Evolutionary conservation across 2,888 invertebrate species (phyloP), one percentile per base, ranked within the genome.

Genomic region (Notodonta ziczac): DNA sequence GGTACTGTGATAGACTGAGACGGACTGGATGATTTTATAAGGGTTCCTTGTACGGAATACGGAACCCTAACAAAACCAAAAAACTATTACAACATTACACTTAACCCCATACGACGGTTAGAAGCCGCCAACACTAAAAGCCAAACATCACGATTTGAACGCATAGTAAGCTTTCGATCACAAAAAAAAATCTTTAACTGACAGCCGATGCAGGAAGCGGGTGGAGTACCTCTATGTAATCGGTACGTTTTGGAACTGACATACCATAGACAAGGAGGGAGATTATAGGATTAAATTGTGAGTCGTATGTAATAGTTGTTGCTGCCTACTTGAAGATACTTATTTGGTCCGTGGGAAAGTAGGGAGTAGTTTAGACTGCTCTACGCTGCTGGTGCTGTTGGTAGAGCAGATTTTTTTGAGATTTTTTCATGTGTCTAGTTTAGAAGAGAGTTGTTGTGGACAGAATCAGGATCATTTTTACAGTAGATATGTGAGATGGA

Each of bases 161-260:
- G 35, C n/a, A n/a, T n/a, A n/a, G n/a, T 35, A 40, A 40, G 55
- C 55, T 13, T 16, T 16, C 40, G 16, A 55, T 40, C 10, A 48
- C 32, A n/a, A 48, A 32, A 35, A 57, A 35, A 35, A 35, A 59
- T 66, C 66, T 69, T 70, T 60, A 61, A 63, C 50, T 80, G 80
- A 76, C 76, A 78, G 75, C 76, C 72, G 75, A 48, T 66, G 61
- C 70, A 69, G 77, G 76, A 74, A 73, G 60, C 66, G 73, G 60
- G 62, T 72, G 72, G 61, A 69, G 65, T 76, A 24, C 24, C 24
- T 24, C 24, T 24, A 35, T 12, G 32, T 52, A 35, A 52, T 52
- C 52, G 32, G 13, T 52, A 32, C 32, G 7, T 24, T 52, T 52
- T 32, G 32, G 52, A 13, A 32, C 13, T 55, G 55, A 55, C 55